These are phyloP conservation scores for Callionymus lyra DNA, from an alignment of 2,113 vertebrate genomes.

Conservation along the genomic window DNA sequence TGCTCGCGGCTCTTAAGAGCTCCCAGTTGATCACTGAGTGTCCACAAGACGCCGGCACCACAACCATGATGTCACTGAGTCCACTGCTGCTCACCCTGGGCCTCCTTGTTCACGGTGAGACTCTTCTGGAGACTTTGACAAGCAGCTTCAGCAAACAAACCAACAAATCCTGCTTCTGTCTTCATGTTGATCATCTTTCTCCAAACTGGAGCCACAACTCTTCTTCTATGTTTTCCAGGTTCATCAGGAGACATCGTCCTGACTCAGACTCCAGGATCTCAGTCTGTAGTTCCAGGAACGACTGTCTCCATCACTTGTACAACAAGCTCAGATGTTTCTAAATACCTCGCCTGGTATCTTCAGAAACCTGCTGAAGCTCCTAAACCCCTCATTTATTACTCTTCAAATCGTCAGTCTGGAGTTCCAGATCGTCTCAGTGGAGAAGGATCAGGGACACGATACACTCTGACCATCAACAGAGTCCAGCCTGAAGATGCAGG, in stretches of 20 bases:
- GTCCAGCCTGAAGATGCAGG: slow-evolving; percentile 37
- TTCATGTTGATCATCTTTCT: no score
- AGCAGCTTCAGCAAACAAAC: no score
- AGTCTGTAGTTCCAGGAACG: slow-evolving; percentile 22
- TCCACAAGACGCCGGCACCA: no score
- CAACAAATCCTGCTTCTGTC: no score
- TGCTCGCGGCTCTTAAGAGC: no score
- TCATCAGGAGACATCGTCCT: slow-evolving; percentile 12
- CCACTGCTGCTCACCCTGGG: no score
- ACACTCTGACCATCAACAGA: slow-evolving; percentile 28
- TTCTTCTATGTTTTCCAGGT: slow-evolving; percentile 15
- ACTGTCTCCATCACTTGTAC: slow-evolving; percentile 25
- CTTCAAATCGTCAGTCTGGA: not conserved
- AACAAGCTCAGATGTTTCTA: slow-evolving; percentile 13
- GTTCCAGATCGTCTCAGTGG: slow-evolving; percentile 38
- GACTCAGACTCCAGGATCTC: slow-evolving; percentile 29
- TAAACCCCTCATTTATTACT: slow-evolving; percentile 25
- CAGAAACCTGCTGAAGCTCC: slow-evolving; percentile 48
- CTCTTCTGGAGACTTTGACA: no score
- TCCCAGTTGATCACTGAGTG: no score
- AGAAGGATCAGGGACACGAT: slow-evolving; percentile 28
- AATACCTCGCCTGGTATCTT: slow-evolving; percentile 34
- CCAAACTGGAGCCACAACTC: no score
- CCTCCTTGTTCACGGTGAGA: no score
- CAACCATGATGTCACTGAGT: no score